Conservation (phyloP, 1,140 invertebrate species). For the Drosophila obscura region DNA sequence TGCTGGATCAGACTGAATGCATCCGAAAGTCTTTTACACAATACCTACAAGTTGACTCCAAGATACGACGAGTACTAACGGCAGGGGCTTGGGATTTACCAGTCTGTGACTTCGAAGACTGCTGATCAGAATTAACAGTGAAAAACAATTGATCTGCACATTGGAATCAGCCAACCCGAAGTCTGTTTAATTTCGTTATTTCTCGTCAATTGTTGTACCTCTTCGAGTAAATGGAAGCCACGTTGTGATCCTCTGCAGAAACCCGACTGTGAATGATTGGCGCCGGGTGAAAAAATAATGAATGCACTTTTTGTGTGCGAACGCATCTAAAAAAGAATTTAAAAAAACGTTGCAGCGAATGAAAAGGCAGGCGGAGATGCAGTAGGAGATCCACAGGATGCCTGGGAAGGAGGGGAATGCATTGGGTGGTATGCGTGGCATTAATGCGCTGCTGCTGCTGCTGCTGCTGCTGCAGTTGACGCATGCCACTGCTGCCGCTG, state of each 20-base stretch:
- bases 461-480: conserved; percentile 8
- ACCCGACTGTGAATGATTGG: conserved; percentile 39
- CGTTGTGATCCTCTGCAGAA: background rate
- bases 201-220: too few species aligned
- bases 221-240: too few species aligned
- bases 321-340: conserved; percentile 65
- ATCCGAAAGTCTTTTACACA: background rate
- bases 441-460: conserved; percentile 24
- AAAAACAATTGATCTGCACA: too few species aligned
- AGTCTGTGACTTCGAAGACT: too few species aligned
- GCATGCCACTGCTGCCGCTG: conserved; percentile 6
- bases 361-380: conserved; percentile 38
- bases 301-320: conserved; percentile 34
- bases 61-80: too few species aligned
- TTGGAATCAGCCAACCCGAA: too few species aligned
- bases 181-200: background rate
- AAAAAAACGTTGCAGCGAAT: conserved; percentile 51
- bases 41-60: background rate
- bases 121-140: too few species aligned
- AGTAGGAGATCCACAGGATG: conserved; percentile 22
- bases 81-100: too few species aligned
- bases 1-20: background rate
- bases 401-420: background rate
- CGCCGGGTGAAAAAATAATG: conserved; percentile 35
- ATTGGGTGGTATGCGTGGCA: conserved; percentile 9